Evolutionary conservation across 2,113 vertebrate genomes (phyloP).

Genomic region (Oryzias woworae): DNA sequence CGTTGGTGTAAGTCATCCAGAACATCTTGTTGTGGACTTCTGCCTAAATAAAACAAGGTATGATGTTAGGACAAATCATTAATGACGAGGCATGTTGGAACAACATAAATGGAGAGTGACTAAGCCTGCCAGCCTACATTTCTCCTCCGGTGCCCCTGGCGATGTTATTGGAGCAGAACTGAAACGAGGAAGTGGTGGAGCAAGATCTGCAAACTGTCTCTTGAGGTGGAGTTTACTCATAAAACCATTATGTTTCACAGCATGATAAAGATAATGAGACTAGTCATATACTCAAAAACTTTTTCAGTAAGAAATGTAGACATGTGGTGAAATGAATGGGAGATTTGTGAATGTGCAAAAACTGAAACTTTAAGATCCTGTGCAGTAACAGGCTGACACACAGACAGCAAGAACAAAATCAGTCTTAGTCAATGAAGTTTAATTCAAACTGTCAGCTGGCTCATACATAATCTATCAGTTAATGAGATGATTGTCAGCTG

Average conservation of each 20-base stretch:
- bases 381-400: too few relatives aligned
- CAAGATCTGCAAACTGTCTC: neutral
- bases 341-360: too few relatives aligned
- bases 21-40: neutral
- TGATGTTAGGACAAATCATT: slow-evolving; percentile 18
- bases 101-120: slow-evolving; percentile 24
- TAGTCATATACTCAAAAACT: too few relatives aligned
- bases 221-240: neutral
- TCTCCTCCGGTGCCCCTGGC: slow-evolving; percentile 22
- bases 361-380: too few relatives aligned
- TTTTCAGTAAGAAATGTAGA: too few relatives aligned
- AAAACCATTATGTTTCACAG: neutral
- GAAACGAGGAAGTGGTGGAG: slow-evolving; percentile 22
- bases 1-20: neutral
- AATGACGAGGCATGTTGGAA: slow-evolving; percentile 28
- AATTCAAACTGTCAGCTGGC: too few relatives aligned
- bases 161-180: slow-evolving; percentile 1
- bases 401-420: too few relatives aligned
- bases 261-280: too few relatives aligned
- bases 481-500: too few relatives aligned
- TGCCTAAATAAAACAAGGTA: neutral
- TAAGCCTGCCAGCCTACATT: slow-evolving; percentile 30
- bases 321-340: too few relatives aligned
- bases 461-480: too few relatives aligned
- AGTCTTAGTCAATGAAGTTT: too few relatives aligned